A percentile compares a stretch with the other conserved stretches of the same genome.
phyloP scores from a whole-genome alignment of 30 jellyfish, hydroid and myxozoan species.

The Hydractinia symbiolongicarpus region DNA sequence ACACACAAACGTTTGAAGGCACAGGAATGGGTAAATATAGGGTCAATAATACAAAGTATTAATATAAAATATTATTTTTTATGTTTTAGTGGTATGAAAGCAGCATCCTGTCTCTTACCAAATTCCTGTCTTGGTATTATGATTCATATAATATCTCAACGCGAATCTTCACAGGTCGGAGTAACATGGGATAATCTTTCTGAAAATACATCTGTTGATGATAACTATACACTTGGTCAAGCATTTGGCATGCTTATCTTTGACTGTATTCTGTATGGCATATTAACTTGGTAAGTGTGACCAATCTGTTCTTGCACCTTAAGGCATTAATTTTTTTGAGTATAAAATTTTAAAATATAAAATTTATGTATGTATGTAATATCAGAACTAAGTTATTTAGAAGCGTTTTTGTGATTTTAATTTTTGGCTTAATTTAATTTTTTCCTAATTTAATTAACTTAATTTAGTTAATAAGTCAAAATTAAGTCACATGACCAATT shows the following conservation, averaged over 20 bases:
- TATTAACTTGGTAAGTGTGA: constrained; percentile 77
- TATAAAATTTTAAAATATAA: no score
- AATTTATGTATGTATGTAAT: no score
- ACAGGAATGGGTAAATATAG: no score
- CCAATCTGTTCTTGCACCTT: not conserved
- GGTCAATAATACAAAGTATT: no score
- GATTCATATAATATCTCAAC: constrained; percentile 53
- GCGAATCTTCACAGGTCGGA: constrained; percentile 66
- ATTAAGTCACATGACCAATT: no score
- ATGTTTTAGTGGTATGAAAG: constrained; percentile 43
- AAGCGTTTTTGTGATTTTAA: no score
- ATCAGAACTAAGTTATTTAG: no score
- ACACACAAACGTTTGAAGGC: no score
- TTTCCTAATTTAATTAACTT: no score
- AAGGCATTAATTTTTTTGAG: no score
- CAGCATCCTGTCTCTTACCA: constrained; percentile 92
- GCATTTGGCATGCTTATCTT: constrained; percentile 54
- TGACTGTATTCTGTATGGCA: constrained; percentile 55
- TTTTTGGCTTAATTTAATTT: no score
- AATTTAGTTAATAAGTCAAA: no score
- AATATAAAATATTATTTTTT: not conserved
- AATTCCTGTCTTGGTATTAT: constrained; percentile 90
- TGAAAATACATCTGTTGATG: constrained; percentile 59
- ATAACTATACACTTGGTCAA: constrained; percentile 53
- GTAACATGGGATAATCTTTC: constrained; percentile 49